Percentiles rank a stretch among this genome's conserved stretches.
These are phyloP conservation scores for Edolisoma coerulescens DNA, from an alignment of 2,113 vertebrate genomes.

Conservation along the genomic window DNA sequence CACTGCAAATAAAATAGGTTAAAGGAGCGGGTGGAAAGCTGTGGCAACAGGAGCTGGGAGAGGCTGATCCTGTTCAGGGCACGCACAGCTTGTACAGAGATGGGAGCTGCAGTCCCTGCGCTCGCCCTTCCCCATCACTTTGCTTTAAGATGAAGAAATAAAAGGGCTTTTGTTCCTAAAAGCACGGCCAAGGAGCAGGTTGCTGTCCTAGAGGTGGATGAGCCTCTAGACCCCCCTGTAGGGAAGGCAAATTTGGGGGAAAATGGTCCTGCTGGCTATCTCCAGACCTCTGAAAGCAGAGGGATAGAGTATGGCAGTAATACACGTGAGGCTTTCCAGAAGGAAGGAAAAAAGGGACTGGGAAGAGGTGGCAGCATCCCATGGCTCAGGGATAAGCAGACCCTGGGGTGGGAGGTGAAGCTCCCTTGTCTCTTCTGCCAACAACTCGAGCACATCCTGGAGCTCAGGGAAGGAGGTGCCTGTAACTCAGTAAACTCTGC, in stretches of 20 bases:
- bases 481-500: accelerated
- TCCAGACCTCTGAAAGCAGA: not conserved
- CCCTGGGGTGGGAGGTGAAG: not conserved
- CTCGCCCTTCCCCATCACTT: not conserved
- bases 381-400: accelerated
- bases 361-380: not conserved
- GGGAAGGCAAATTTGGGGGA: not conserved
- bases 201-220: not conserved
- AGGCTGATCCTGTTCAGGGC: not conserved
- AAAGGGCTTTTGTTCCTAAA: not conserved
- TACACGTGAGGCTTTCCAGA: not conserved
- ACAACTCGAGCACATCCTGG: accelerated
- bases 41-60: not conserved
- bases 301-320: not conserved
- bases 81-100: not conserved
- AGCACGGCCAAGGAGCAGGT: not conserved
- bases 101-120: not conserved
- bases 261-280: not conserved
- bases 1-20: slow-evolving; percentile 40
- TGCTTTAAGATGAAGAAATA: not conserved
- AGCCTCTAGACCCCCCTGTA: not conserved
- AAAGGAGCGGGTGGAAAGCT: not conserved
- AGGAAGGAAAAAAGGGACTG: not conserved
- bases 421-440: not conserved
- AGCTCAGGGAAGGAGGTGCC: not conserved